Evolutionary conservation across 2,888 invertebrate species (phyloP).

Genomic region (Drosophila paramelanica): DNA sequence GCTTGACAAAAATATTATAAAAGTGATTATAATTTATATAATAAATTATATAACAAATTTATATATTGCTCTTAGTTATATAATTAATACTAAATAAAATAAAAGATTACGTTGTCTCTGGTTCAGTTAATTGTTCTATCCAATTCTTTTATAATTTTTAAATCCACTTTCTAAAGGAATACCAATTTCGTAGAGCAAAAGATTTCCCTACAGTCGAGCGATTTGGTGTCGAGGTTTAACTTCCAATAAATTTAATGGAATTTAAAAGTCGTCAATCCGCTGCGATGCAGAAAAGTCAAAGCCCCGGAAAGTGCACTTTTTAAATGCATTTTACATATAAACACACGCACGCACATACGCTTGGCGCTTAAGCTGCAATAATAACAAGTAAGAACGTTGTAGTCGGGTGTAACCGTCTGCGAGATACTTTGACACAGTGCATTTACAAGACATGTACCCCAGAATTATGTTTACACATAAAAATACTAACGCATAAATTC

Average conservation of each 20-base stretch:
- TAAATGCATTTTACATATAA: constrained; percentile 44
- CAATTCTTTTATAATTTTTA: too few relatives aligned
- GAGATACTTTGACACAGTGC: too few relatives aligned
- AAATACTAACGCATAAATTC: too few relatives aligned
- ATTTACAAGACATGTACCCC: too few relatives aligned
- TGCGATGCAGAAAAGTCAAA: constrained; percentile 13
- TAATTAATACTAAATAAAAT: too few relatives aligned
- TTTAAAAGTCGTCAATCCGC: constrained; percentile 63
- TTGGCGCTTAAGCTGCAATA: constrained; percentile 62
- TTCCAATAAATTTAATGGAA: constrained; percentile 58
- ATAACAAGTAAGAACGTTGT: constrained; percentile 28
- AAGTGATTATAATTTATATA: too few relatives aligned
- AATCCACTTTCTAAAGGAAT: neutral
- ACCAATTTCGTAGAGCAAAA: constrained; percentile 1
- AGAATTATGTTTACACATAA: too few relatives aligned
- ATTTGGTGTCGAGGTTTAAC: constrained; percentile 38
- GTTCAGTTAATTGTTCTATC: too few relatives aligned
- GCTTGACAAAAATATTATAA: neutral
- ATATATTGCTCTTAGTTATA: too few relatives aligned
- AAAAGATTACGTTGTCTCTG: too few relatives aligned
- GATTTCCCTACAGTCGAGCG: neutral
- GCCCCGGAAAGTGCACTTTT: constrained; percentile 33
- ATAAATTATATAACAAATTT: too few relatives aligned
- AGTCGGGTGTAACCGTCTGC: too few relatives aligned
- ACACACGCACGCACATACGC: constrained; percentile 8